A percentile compares a stretch with the other conserved stretches of the same genome.
These are phyloP conservation scores for Drosophila heteroneura DNA, from an alignment of 2,888 invertebrate species.

Conservation along the genomic window DNA sequence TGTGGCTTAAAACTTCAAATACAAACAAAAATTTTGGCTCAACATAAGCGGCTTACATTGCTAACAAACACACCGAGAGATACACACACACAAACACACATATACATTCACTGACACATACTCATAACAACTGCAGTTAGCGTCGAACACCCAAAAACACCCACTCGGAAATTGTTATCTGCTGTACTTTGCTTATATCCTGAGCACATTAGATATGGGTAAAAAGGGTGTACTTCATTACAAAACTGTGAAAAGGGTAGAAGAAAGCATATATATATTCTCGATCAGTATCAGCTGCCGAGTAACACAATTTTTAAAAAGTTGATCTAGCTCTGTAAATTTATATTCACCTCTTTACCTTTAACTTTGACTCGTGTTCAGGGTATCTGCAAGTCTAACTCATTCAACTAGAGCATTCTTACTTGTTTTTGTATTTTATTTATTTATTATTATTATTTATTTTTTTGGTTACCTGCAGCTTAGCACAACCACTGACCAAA, in stretches of 20 bases:
- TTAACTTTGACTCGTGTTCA: neutral
- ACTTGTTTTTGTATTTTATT: neutral
- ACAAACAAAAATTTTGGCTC: conserved; percentile 71
- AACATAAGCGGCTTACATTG: conserved; percentile 76
- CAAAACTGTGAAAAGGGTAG: neutral
- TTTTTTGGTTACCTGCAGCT: conserved; percentile 71
- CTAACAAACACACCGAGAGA: conserved; percentile 49
- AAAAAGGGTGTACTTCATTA: neutral
- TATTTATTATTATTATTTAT: conserved; percentile 36
- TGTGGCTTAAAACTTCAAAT: conserved; percentile 77
- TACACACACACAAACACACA: neutral
- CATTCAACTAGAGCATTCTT: neutral
- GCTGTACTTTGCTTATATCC: conserved; percentile 13
- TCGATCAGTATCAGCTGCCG: neutral
- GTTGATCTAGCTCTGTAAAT: neutral
- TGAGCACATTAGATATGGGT: neutral
- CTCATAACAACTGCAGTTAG: conserved; percentile 26
- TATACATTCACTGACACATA: neutral
- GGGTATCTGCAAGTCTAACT: neutral
- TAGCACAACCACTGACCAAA: conserved; percentile 56
- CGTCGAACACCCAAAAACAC: conserved; percentile 7
- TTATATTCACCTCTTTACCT: neutral
- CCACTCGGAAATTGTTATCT: conserved; percentile 16
- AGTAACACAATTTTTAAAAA: neutral
- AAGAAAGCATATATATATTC: neutral